Percentiles rank a stretch among this genome's conserved stretches.
Conservation (phyloP, 2,113 vertebrate species). For the Nesospiza acunhae region DNA sequence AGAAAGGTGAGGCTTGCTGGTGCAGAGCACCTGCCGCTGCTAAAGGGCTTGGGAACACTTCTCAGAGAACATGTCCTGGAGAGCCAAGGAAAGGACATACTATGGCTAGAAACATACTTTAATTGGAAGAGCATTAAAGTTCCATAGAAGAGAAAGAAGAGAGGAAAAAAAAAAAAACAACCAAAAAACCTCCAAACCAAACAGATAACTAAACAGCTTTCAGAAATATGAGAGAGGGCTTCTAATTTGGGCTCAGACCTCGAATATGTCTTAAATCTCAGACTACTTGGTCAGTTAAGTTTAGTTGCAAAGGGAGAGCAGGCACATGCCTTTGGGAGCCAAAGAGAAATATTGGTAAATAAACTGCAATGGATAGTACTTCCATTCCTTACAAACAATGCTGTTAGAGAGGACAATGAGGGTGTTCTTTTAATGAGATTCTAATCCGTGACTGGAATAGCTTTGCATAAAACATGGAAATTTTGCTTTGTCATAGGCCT, state of each 20-base stretch:
- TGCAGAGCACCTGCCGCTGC: background rate
- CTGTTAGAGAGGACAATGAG: background rate
- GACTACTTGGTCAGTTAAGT: background rate
- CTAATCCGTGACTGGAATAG: background rate
- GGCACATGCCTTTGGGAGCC: background rate
- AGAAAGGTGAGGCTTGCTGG: background rate
- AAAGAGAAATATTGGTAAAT: background rate
- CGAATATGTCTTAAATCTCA: background rate
- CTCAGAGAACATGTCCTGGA: background rate
- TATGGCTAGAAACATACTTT: background rate
- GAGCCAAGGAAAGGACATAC: background rate
- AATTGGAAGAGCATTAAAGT: background rate
- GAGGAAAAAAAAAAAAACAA: too few species aligned
- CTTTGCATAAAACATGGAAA: background rate
- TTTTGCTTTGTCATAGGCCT: background rate
- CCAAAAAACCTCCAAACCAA: background rate
- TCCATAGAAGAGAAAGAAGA: background rate
- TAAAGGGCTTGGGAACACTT: background rate
- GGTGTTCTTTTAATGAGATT: background rate
- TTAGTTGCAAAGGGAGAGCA: background rate
- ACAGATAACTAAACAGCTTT: background rate
- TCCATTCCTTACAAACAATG: background rate
- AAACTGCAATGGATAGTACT: background rate
- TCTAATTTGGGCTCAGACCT: background rate
- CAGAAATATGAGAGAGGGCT: background rate